Conservation (phyloP, 1,140 invertebrate species). For the Temnothorax curvispinosus region DNA sequence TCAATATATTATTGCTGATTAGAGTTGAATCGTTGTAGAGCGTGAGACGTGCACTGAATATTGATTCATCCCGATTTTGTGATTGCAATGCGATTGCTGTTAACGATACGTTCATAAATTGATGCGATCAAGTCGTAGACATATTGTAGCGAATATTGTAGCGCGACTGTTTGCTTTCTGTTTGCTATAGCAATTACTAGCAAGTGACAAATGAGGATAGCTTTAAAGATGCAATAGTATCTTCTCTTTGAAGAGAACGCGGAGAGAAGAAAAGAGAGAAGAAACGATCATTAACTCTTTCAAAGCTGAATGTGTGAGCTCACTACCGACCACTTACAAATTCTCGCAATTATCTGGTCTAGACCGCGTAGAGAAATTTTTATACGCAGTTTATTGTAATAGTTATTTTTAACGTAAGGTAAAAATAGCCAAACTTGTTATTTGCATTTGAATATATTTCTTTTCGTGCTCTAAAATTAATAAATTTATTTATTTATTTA, state of each 20-base stretch:
- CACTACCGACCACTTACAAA: neutral
- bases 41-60: neutral
- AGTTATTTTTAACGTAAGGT: neutral
- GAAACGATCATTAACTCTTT: neutral
- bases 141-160: neutral
- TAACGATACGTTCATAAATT: neutral
- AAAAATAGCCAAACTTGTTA: neutral
- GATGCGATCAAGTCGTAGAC: neutral
- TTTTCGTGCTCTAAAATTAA: neutral
- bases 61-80: neutral
- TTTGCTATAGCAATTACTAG: slow-evolving; percentile 39
- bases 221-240: neutral
- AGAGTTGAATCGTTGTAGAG: neutral
- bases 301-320: neutral
- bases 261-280: neutral
- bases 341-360: neutral
- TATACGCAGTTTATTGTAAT: neutral
- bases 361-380: neutral
- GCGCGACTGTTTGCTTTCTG: slow-evolving; percentile 5
- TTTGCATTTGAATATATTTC: neutral
- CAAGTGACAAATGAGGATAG: slow-evolving; percentile 43
- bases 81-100: neutral
- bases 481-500: neutral
- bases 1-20: neutral
- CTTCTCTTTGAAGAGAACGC: slow-evolving; percentile 9